These are phyloP conservation scores for Aphelinus certus DNA, from an alignment of 1,140 invertebrate species.

Conservation along the genomic window DNA sequence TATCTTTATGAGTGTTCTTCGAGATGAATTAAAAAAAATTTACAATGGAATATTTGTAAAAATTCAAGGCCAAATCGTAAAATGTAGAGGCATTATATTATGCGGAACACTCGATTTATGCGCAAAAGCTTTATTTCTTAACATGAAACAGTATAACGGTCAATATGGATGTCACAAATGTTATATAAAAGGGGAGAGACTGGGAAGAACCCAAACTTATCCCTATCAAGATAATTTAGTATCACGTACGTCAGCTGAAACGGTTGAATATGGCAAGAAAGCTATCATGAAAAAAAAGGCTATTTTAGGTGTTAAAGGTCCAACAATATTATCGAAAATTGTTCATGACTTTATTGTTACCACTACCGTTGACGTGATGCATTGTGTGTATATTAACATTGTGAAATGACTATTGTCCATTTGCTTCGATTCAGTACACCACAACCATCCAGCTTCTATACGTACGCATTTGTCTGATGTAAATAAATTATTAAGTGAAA, in stretches of 20 bases:
- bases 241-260: conserved; percentile 36
- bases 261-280: neutral
- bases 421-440: conserved; percentile 22
- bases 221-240: neutral
- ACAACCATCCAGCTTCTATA: conserved; percentile 2
- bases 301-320: conserved; percentile 24
- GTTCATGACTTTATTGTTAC: conserved; percentile 28
- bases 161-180: conserved; percentile 22
- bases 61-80: neutral
- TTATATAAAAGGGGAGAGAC: neutral
- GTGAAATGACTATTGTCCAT: conserved; percentile 16
- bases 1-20: neutral
- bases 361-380: conserved; percentile 39
- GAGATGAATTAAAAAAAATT: neutral
- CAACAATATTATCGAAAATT: conserved; percentile 22
- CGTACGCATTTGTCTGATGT: no score
- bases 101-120: conserved; percentile 30
- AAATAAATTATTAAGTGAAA: no score
- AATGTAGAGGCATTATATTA: neutral
- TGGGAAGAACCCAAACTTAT: conserved; percentile 16
- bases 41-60: neutral
- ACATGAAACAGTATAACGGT: conserved; percentile 29
- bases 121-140: conserved; percentile 25
- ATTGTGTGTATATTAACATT: conserved; percentile 36
- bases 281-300: neutral